Conservation (phyloP, 2,888 invertebrate species). For the Campopleginae sp. region DNA sequence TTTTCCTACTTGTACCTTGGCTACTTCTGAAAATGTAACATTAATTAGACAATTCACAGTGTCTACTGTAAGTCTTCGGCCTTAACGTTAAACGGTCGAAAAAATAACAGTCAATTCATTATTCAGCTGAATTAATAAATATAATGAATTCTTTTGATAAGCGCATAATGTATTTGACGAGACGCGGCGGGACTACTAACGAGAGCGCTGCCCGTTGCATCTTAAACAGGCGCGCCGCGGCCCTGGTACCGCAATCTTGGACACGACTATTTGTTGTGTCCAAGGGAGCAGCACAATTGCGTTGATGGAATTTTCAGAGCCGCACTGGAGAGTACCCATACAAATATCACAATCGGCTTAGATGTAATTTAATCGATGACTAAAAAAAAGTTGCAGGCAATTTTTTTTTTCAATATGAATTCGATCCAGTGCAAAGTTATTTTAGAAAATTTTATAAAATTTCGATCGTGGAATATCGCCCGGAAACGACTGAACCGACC, state of each 20-base stretch:
- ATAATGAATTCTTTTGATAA: background rate
- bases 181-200: too few relatives aligned
- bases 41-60: background rate
- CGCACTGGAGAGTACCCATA: background rate
- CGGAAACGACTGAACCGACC: background rate
- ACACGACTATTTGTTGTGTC: background rate
- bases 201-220: too few relatives aligned
- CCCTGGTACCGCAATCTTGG: too few relatives aligned
- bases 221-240: too few relatives aligned
- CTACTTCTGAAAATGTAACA: background rate
- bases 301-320: background rate
- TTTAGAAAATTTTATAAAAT: constrained; percentile 56
- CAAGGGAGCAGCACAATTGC: background rate
- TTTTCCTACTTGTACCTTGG: background rate
- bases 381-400: constrained; percentile 24
- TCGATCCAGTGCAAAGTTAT: constrained; percentile 9
- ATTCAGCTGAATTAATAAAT: background rate
- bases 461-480: constrained; percentile 10
- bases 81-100: background rate
- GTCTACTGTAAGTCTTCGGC: background rate
- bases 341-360: constrained; percentile 6
- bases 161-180: background rate
- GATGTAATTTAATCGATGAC: constrained; percentile 2
- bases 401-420: background rate
- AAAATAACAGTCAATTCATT: background rate